Evolutionary conservation across 2,113 vertebrate species (phyloP), one percentile per base, ranked within the genome.

Genomic region (Eretmochelys imbricata): DNA sequence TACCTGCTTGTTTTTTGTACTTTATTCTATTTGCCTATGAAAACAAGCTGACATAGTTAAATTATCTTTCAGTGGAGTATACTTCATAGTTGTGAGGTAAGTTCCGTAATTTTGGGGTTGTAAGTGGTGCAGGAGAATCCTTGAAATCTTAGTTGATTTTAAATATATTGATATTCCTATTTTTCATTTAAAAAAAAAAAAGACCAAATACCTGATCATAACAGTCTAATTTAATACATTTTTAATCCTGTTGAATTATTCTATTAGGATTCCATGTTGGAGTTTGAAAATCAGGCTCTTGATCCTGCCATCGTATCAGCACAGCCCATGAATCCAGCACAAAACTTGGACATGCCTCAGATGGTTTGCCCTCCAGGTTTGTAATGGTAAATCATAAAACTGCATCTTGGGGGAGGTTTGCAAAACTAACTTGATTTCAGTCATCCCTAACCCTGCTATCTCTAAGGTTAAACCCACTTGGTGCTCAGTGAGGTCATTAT

Each of bases 261-360:
- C 80, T 87, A 42, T 12, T 69, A 99, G 99, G 99, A 99, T 87
- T 99, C 99, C 4, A 99, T 99, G 99, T 97, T 99, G 98, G 99
- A 99, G 96, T 99, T 99, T 98, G 99, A 99, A 80, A 99, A 99
- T 87, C 99, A 99, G 94, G 98, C 99, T 2, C 98, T 99, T 87
- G 99, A 99, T 96, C 99, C 99, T 91, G 99, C 99, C 69, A 99
- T 99, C 87, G 99, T 99, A 88, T 99, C 99, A 82, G 99, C 99
- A n/a, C 99, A 99, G 96, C 99, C 99, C 31, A 99, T 99, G 99
- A 99, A 99, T 97, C 98, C 99, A 89, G 96, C 97, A 81, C 99
- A 99, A 95, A 99, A 97, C 76, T 97, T 99, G 97, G 99, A 99
- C 82, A 98, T 99, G 96, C 99, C 99, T 76, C 99, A 99, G 97